Base-by-base conservation (phyloP, 2,888 invertebrate genomes). In the Thecocarcelia acutangulata region DNA sequence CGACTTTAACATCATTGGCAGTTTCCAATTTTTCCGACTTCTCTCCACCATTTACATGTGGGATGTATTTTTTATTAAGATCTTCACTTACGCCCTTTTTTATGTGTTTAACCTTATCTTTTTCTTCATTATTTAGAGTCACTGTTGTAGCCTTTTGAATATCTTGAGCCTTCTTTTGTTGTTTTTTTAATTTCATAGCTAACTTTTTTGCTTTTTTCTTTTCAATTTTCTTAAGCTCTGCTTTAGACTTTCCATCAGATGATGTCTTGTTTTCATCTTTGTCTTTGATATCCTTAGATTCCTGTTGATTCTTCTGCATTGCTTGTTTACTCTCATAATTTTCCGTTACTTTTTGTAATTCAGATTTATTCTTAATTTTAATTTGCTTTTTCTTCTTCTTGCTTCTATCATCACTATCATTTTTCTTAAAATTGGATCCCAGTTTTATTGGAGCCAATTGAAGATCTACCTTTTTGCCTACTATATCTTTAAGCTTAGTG, bases 201-300 rank as follows among this genome's bases (percentile, higher is more conserved):
- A 83, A 58, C 48, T 89, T 88, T n/a, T 88, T 88, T 0, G 85
- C 86, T 28, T 87, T 87, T 73, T 87, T 88, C 68, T 86, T 88
- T 52, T 84, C 85, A 15, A 87, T 86, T 59, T 86, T 88, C 15
- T 85, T 85, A 42, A 84, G 17, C 33, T 86, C 87, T 1, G 83
- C 73, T 0, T 50, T 70, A 3, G 44, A 21, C 3, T 28, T 4
- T 19, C 40, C 54, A 1, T 56, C 48, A 9, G 48, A 3, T 13
- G 42, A 11, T 9, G 9, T 28, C 5, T 54, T 15, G 42, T 9
- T 33, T 54, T 3, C 11, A 3, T 2, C 8, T 44, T 70, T 50
- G 12, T 13, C 8, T 17, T 64, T 33, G 28, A 56, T 46, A n/a
- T 40, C 33, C 33, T 73, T 56, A 4, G n/a, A 15, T 54, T 68